Evolutionary conservation across 2,797 vertebrate genomes (phyloP), one percentile per base, ranked within the genome.

Genomic region (Amphiprion clarkii): DNA sequence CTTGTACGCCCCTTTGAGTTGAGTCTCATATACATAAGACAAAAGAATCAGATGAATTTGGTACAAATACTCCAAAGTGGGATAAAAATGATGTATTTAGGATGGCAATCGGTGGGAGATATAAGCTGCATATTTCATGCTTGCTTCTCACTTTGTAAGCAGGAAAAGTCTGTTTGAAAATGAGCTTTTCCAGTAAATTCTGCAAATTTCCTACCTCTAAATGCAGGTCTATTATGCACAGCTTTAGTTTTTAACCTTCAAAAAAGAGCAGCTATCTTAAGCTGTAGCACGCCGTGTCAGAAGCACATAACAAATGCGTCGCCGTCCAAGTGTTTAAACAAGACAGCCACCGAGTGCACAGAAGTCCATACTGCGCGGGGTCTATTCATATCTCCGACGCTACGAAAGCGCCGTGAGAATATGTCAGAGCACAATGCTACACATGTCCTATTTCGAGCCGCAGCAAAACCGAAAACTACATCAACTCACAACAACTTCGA

Each of bases 371-470:
- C 74, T 65, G 78, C 17, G 63, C 42, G 8, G 64, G 76, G 79
- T 77, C 76, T 87, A 77, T 85, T 89, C 79, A 56, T 75, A 66
- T 87, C 81, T 53, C 71, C 69, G 58, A 81, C 77, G 68, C 62
- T 60, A 62, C 17, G 58, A 17, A 63, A 57, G 68, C 21, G 53
- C 79, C 6, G 56, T 68, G 85, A 90, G 87, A 89, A 90, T 87
- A 90, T 93, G 90, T 91, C 78, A n/a, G 63, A 65, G 78, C 83
- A 79, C 87, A 85, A 87, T 74, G 83, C 85, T 82, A 72, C 86
- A 88, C 87, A 76, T 78, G 86, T 90, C 87, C 84, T 89, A 89
- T 90, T 91, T 91, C 70, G 66, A 89, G 87, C 82, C 13, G 63
- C 70, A 17, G 82, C 79, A 17, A 33, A 33, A 16, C 23, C 13